Evolutionary conservation across 2,797 vertebrate species (phyloP).

Genomic region (Sibirionetta formosa): DNA sequence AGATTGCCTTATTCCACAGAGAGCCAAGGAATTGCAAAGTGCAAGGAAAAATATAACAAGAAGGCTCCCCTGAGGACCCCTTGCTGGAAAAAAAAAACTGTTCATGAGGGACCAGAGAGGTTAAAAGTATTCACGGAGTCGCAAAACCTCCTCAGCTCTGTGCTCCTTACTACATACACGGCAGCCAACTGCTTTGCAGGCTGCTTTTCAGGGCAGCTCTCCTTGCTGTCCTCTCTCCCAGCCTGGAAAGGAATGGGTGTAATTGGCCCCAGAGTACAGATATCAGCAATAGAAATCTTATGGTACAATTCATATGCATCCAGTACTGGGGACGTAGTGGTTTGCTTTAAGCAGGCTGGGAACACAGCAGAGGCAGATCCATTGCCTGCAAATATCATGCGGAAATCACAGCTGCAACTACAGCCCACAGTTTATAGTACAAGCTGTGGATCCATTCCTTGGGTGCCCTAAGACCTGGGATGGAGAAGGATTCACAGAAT

Average conservation of each 20-base stretch:
- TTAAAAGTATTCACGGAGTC: background rate
- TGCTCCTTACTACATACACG: background rate
- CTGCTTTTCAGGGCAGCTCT: background rate
- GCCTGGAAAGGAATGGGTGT: background rate
- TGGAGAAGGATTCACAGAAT: background rate
- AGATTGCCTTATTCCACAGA: background rate
- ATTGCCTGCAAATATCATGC: background rate
- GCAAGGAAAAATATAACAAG: background rate
- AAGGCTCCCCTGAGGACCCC: background rate
- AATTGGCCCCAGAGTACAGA: background rate
- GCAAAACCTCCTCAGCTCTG: background rate
- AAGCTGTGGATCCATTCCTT: background rate
- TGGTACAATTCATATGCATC: background rate
- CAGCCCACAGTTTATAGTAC: background rate
- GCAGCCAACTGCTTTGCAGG: background rate
- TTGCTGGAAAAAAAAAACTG: background rate
- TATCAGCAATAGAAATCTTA: background rate
- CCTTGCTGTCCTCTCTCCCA: background rate
- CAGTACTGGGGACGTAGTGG: accelerated
- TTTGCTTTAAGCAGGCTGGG: conserved; percentile 14
- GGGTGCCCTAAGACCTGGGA: background rate
- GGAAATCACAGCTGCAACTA: conserved; percentile 38
- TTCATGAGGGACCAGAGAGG: background rate
- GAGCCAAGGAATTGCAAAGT: background rate
- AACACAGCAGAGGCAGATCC: conserved; percentile 24